Evolutionary conservation across 2,113 vertebrate genomes (phyloP), one percentile per base, ranked within the genome.

Genomic region (Triplophysa dalaica): DNA sequence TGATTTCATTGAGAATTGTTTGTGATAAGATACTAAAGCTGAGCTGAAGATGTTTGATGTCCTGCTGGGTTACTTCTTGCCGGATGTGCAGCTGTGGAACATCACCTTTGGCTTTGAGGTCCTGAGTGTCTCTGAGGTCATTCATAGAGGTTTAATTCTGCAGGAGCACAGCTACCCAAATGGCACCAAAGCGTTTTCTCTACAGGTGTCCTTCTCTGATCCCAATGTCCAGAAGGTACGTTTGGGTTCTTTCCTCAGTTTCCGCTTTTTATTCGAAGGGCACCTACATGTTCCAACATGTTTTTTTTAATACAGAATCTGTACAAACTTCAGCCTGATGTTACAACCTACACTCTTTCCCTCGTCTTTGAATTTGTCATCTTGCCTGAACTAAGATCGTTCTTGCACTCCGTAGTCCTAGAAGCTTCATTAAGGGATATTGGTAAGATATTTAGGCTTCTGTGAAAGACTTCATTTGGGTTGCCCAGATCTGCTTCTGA

Each of bases 21-120:
- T n/a, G 29, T 64, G 11, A 3, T 6, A 33, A 93, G 92, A 89
- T 0, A 91, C 91, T 11, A 84, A 89, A 73, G 70, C 88, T 0
- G 77, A 79, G 9, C 64, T 70, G 0, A 56, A n/a, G 14, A 7
- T 90, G 24, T 93, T 95, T 81, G 93, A 89, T 66, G 63, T 92
- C 6, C 70, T 86, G 1, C 56, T 94, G 2, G 94, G 94, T 58
- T 85, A 70, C 0, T 94, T 95, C 33, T 84, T 90, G 0, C 64
- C 83, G 24, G 95, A 95, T 48, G 91, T 93, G 66, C 81, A 73
- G 4, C 87, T 95, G 16, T 13, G 91, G n/a, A 93, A 91, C 54
- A 56, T 96, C 16, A 89, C 89, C 6, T 79, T 92, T 82, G 81
- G 77, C 14, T 81, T 64, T 0, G 66, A 63, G 73, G 79, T 88